Conservation (phyloP, 2,888 invertebrate species). For the Nebria brevicollis region DNA sequence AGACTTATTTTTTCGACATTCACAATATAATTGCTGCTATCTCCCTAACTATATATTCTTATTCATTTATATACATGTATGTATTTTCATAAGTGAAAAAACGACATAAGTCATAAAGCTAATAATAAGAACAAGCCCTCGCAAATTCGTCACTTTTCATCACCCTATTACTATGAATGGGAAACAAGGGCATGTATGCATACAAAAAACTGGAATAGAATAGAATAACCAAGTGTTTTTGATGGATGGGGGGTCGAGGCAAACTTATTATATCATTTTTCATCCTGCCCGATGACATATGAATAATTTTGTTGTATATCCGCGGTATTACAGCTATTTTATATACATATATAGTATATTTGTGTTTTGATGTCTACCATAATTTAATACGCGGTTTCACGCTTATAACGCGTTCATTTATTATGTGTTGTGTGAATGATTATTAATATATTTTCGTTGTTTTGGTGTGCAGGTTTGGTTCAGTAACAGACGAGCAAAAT, state of each 20-base stretch:
- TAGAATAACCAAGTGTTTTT: background rate
- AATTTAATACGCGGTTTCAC: background rate
- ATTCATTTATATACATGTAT: no score
- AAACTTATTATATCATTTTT: background rate
- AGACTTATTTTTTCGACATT: background rate
- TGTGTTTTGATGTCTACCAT: background rate
- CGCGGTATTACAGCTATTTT: background rate
- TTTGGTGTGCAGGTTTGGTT: slow-evolving; percentile 92
- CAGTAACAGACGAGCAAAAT: slow-evolving; percentile 98
- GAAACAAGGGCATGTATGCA: background rate
- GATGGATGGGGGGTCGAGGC: background rate
- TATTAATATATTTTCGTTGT: background rate
- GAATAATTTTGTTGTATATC: background rate
- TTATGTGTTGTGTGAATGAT: background rate
- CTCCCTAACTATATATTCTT: no score
- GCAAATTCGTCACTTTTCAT: background rate
- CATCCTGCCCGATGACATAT: background rate
- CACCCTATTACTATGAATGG: background rate
- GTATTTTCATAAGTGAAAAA: background rate
- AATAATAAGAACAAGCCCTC: background rate
- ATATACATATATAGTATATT: background rate
- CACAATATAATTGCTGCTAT: no score
- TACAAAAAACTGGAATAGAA: background rate
- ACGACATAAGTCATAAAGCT: background rate
- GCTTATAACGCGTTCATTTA: background rate